Evolutionary conservation across 2,113 vertebrate genomes (phyloP), one percentile per base, ranked within the genome.

Genomic region (Pelecanus crispus): DNA sequence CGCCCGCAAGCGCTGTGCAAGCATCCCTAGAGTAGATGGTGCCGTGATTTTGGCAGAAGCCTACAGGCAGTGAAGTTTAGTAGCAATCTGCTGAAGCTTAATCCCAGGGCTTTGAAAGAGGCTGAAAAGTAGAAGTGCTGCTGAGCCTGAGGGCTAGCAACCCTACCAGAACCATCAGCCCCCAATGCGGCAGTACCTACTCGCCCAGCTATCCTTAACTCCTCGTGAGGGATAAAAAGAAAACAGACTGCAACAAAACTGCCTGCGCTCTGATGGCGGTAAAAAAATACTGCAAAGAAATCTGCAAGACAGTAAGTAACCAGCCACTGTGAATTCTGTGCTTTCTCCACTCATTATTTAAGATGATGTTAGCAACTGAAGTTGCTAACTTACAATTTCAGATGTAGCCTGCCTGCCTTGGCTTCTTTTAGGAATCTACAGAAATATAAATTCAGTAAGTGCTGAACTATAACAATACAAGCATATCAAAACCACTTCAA

Each of bases 1-100:
- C n/a, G 17, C 45, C 66, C 59, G 1, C 17, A 4, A 9, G 24
- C 40, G 40, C 61, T 1, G 3, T 14, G 15, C 34, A 8, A 10
- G 49, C 5, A 8, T 3, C 65, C 56, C 79, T 5, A 2, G 9
- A 24, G 44, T 2, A 15, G 66, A 17, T 3, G 24, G 34, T 18
- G 44, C 44, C 3, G 18, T 2, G 29, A 8, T 7, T 40, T 12
- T 45, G 58, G 71, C 42, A 75, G 52, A 16, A 55, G 8, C 40
- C 42, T 14, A 25, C 63, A 49, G 24, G 45, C 20, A 56, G 13
- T 2, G 50, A 49, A 32, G 47, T 28, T 79, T 21, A 32, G 36
- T 0, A 62, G 16, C 28, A 18, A 4, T 32, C 10, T 29, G 25
- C n/a, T n/a, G n/a, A n/a, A n/a, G n/a, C n/a, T n/a, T n/a, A n/a